Base-by-base conservation (phyloP, 2,113 vertebrate genomes). In the Phyllostomus discolor region DNA sequence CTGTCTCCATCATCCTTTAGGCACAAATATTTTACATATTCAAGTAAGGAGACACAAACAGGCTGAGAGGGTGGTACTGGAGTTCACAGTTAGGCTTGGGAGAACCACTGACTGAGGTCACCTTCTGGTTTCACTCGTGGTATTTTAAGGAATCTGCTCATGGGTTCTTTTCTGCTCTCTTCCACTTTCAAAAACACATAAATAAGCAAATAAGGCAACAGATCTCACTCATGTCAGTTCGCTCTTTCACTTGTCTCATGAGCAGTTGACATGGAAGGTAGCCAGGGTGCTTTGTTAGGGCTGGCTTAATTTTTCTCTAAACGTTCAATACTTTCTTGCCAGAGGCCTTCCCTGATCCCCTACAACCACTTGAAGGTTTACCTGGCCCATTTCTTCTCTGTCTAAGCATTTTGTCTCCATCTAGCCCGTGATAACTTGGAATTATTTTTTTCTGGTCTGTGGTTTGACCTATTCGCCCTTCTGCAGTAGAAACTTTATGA, bases 1-100 rank as follows among this genome's bases (percentile, higher is more conserved):
- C 46, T 31, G 70, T 91, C 28, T 85, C 85, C 88, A 20, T 28
- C 46, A 67, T 24, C 35, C 35, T 78, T 54, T 57, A 73, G 43
- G 26, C 86, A 92, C 75, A 54, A 82, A 52, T 92, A 75, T 83
- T 88, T 96, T 85, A 85, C 88, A 48, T 67, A 83, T 97, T 80
- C 64, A 41, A 89, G 41, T 76, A 28, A 43, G 54, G 16, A 91
- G 76, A 50, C 62, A 38, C 59, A 24, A 64, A 41, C 0, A 67
- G 22, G 43, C 33, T 75, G 80, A 35, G 28, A 59, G 19, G 67
- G 57, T 12, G 24, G 70, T 57, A 0, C 2, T 62, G 85, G 24
- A 1, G 19, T 57, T 54, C 35, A n/a, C 1, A 54, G 80, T 38
- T 81, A 28, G 95, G 57, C 24, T 66, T 48, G 11, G 10, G 43